Evolutionary conservation across 2,888 invertebrate species (phyloP).

Genomic region (Caenorhabditis auriculariae): DNA sequence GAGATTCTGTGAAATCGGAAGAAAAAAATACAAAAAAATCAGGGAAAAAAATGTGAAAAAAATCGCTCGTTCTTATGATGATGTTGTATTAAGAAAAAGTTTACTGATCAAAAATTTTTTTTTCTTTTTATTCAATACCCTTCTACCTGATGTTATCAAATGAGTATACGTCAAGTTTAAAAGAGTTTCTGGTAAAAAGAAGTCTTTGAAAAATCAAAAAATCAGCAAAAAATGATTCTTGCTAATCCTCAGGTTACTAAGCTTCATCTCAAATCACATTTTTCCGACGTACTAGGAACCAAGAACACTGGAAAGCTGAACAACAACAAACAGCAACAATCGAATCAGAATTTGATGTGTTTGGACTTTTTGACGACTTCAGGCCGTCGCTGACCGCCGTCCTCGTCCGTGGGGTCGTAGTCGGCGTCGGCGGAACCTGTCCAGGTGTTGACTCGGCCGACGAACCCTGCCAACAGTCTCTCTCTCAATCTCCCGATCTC

Average conservation of each 20-base stretch:
- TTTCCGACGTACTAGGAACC: background rate
- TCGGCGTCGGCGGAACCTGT: slow-evolving; percentile 24
- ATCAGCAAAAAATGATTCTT: background rate
- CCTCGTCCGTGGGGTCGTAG: slow-evolving; percentile 19
- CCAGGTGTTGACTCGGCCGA: background rate
- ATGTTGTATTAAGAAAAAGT: no score
- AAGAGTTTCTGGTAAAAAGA: no score
- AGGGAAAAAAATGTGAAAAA: background rate
- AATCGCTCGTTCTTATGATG: no score
- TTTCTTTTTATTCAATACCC: background rate
- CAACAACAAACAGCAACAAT: background rate
- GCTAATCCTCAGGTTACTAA: background rate
- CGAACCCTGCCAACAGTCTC: slow-evolving; percentile 13
- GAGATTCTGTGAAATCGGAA: background rate
- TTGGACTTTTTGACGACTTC: slow-evolving; percentile 2
- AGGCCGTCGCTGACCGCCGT: background rate
- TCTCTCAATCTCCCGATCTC: background rate
- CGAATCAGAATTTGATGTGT: slow-evolving; percentile 26
- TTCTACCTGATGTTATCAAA: background rate
- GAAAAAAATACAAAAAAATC: background rate
- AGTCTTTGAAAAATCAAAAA: no score
- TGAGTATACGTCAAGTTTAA: no score
- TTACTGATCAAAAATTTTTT: no score
- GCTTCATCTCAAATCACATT: background rate
- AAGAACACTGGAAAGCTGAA: background rate